Conservation (phyloP, 2,888 invertebrate genomes). For the Platynereis dumerilii region DNA sequence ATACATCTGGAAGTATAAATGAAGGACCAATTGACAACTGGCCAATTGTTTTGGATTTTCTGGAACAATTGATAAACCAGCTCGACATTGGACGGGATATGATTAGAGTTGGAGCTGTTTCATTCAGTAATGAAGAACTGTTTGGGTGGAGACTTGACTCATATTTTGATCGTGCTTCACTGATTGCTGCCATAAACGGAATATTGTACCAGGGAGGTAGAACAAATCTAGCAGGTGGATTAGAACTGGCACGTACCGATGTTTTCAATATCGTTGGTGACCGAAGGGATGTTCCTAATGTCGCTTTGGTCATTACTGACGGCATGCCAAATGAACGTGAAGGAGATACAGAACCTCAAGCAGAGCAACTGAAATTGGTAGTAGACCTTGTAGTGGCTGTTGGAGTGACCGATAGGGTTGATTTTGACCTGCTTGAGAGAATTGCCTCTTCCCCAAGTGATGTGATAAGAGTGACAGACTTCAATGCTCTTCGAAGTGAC, state of each 20-base stretch:
- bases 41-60: background rate
- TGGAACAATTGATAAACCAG: background rate
- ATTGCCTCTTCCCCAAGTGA: background rate
- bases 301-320: background rate
- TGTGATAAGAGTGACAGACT: background rate
- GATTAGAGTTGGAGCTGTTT: background rate
- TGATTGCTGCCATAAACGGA: background rate
- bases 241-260: background rate
- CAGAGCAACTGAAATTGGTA: background rate
- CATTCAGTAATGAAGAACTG: background rate
- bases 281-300: background rate
- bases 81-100: background rate
- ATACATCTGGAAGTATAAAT: conserved; percentile 7
- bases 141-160: background rate
- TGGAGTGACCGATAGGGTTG: background rate
- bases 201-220: background rate
- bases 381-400: background rate
- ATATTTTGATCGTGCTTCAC: background rate
- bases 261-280: background rate
- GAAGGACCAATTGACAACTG: background rate
- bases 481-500: background rate
- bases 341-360: background rate
- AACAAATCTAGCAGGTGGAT: background rate
- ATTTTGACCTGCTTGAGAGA: background rate
- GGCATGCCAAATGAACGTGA: conserved; percentile 10